Base-by-base conservation (phyloP, 2,888 invertebrate species). In the Taphrorychus bicolor region DNA sequence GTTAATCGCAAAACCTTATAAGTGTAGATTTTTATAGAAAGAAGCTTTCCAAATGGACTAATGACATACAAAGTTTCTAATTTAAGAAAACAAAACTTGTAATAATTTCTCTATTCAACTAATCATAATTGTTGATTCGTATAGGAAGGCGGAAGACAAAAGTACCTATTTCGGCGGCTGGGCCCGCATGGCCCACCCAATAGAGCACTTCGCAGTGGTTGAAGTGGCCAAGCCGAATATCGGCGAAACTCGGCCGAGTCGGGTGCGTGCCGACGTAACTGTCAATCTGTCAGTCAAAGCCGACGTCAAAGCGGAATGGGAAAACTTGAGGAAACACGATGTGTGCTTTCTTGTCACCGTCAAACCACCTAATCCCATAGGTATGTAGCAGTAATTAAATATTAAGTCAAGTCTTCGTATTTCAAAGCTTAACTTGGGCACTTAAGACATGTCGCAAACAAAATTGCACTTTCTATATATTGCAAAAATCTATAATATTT, bases 141-240 rank as follows among this genome's bases (percentile, higher is more conserved):
- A 1, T 76, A 92, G 92, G 93, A 87, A 88, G 80, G 85, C 95
- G 0, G 98, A 97, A 85, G 95, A 96, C 79, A 90, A 87, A 0
- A 88, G 87, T 59, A 89, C 91, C 0, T 91, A 93, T 76, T 99
- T 97, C 83, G 97, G 97, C 11, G 99, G 99, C 1, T 99, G 99
- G 98, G 98, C 98, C 0, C 87, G 98, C 70, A 99, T 99, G 98
- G 98, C 98, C 0, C 92, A 97, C 75, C 95, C 97, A 0, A 92
- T 99, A 63, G 87, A 91, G 5, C 90, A 91, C 67, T 98, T 99
- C 82, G 92, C 93, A 2, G 94, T 98, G 0, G 95, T 98, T 0
- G 98, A 98, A 84, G 97, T 97, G 5, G 91, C 94, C 0, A 94
- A 94, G 77, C 94, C 95, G 0, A 93, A 94, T 79, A 92, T 95